Conservation (phyloP, 2,888 invertebrate species). For the Barypeithes pellucidus region DNA sequence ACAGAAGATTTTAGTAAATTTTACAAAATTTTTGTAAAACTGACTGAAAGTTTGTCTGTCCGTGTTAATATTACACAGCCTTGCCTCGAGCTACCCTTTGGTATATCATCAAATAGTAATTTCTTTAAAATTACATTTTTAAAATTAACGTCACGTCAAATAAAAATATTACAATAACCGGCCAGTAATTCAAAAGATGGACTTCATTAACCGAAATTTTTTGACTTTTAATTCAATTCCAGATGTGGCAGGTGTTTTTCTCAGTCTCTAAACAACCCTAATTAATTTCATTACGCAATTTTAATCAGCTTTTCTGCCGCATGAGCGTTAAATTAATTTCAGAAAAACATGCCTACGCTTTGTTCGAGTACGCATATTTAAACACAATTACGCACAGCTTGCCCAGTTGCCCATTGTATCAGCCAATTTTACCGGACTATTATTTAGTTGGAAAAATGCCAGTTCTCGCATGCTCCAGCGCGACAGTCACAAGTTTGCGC, state of each 20-base stretch:
- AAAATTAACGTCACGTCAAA: too few relatives aligned
- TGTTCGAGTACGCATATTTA: neutral
- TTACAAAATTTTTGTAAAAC: too few relatives aligned
- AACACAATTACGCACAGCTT: neutral
- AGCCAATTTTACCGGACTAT: slow-evolving; percentile 8
- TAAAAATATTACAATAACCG: too few relatives aligned
- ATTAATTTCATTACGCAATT: slow-evolving; percentile 1
- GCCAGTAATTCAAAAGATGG: too few relatives aligned
- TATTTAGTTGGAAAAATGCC: neutral
- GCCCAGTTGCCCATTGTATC: neutral
- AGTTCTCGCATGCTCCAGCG: neutral
- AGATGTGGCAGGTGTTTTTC: slow-evolving; percentile 2
- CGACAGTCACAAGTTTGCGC: too few relatives aligned
- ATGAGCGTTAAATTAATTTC: neutral
- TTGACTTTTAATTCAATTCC: neutral
- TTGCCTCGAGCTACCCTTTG: too few relatives aligned
- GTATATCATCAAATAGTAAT: too few relatives aligned
- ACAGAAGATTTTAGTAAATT: too few relatives aligned
- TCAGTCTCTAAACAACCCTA: neutral
- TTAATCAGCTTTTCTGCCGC: slow-evolving; percentile 7
- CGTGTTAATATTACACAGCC: too few relatives aligned
- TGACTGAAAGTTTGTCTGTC: too few relatives aligned
- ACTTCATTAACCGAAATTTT: too few relatives aligned
- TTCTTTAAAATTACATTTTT: too few relatives aligned
- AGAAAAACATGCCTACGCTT: slow-evolving; percentile 8